Percentiles rank a stretch among this genome's conserved stretches.
These are phyloP conservation scores for Trematomus loennbergii DNA, from an alignment of 2,113 vertebrate species.

Conservation along the genomic window DNA sequence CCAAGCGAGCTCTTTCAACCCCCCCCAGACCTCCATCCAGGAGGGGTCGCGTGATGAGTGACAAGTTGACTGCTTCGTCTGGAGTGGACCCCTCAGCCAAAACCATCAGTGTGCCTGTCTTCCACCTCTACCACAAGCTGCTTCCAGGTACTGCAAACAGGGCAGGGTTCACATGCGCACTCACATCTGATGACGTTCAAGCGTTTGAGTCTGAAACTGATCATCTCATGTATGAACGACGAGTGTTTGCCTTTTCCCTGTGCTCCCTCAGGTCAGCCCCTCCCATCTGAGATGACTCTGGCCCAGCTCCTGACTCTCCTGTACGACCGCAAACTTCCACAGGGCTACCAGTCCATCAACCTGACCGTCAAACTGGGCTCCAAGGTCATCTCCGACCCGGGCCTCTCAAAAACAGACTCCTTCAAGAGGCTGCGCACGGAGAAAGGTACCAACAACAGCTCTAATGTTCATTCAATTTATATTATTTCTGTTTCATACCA, in stretches of 20 bases:
- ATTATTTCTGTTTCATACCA: neutral
- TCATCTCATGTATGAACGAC: neutral
- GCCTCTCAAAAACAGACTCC: constrained; percentile 97
- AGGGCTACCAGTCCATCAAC: constrained; percentile 97
- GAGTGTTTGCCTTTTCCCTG: neutral
- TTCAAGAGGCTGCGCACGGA: constrained; percentile 98
- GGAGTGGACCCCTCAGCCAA: constrained; percentile 92
- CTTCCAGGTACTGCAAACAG: constrained; percentile 80
- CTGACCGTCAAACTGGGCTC: constrained; percentile 97
- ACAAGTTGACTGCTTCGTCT: constrained; percentile 91
- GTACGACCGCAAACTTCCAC: constrained; percentile 96
- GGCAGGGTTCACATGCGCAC: neutral
- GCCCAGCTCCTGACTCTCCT: constrained; percentile 96
- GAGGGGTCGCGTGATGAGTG: constrained; percentile 92
- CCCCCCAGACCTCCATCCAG: constrained; percentile 96
- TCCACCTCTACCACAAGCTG: constrained; percentile 97
- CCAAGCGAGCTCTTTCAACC: constrained; percentile 94
- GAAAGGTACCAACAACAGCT: constrained; percentile 86
- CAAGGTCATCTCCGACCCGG: constrained; percentile 96
- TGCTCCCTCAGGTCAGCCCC: constrained; percentile 89
- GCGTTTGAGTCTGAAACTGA: neutral
- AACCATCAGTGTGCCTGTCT: constrained; percentile 97
- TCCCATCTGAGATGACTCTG: constrained; percentile 97
- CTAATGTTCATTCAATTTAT: neutral
- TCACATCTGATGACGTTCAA: neutral